These are phyloP conservation scores for Drosophila mayri DNA, from an alignment of 1,140 invertebrate genomes.

Conservation along the genomic window DNA sequence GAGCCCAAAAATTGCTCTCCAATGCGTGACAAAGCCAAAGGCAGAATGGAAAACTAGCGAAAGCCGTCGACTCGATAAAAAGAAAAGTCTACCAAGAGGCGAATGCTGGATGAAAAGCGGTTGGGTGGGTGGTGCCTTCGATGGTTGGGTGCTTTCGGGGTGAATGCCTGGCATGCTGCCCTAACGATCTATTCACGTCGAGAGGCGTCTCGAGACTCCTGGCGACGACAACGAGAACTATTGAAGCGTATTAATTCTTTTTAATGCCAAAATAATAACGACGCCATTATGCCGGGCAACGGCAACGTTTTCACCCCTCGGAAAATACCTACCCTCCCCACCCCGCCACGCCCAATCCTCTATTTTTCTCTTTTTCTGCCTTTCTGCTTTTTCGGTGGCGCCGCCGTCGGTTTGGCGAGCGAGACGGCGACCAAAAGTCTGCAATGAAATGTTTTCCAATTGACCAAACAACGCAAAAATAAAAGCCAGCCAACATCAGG, in stretches of 20 bases:
- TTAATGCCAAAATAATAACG: conserved; percentile 83
- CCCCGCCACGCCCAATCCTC: neutral
- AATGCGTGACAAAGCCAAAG: conserved; percentile 71
- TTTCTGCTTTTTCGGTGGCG: conserved; percentile 22
- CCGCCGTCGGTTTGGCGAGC: conserved; percentile 36
- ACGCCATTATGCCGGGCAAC: conserved; percentile 76
- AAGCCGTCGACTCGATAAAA: conserved; percentile 54
- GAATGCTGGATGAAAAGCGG: too few species aligned
- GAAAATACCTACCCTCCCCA: neutral
- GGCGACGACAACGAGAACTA: conserved; percentile 65
- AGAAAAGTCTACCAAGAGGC: conserved; percentile 6
- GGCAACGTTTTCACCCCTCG: conserved; percentile 23
- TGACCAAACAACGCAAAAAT: conserved; percentile 81
- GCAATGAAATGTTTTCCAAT: conserved; percentile 82
- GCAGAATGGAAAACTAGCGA: conserved; percentile 52
- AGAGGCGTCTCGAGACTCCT: conserved; percentile 58
- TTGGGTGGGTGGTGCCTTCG: neutral
- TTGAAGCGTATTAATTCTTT: conserved; percentile 84
- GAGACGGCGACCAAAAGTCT: conserved; percentile 73
- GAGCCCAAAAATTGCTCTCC: conserved; percentile 64
- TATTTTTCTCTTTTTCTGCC: conserved; percentile 2
- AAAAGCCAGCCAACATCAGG: conserved; percentile 58
- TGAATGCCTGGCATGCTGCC: conserved; percentile 67
- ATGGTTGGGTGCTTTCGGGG: conserved; percentile 4
- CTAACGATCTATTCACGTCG: conserved; percentile 80